These are phyloP conservation scores for Bubo blakistoni DNA, from an alignment of 2,113 vertebrate genomes.

Conservation along the genomic window DNA sequence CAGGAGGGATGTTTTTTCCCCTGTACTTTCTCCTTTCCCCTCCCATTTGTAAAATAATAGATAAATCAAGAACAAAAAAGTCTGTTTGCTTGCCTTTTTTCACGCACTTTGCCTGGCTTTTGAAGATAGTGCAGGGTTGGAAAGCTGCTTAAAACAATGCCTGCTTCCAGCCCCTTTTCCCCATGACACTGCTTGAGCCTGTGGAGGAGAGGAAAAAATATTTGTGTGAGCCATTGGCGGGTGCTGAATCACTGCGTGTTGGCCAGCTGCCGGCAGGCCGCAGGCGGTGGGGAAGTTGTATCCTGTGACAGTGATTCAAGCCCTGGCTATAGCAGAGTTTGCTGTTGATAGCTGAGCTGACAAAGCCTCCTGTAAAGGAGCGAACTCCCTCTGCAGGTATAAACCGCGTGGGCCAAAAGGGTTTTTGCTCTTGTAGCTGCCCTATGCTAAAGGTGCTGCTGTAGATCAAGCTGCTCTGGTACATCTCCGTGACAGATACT, in stretches of 20 bases:
- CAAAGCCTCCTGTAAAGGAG: background rate
- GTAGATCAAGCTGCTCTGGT: background rate
- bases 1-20: background rate
- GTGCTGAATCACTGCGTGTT: constrained; percentile 6
- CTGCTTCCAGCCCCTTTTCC: background rate
- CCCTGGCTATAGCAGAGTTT: background rate
- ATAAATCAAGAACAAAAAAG: background rate
- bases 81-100: background rate
- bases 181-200: background rate
- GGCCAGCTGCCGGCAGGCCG: background rate
- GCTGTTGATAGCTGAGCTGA: background rate
- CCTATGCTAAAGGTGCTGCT: background rate
- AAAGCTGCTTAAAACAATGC: background rate
- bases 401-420: background rate
- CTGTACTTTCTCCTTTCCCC: background rate
- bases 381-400: background rate
- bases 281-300: background rate
- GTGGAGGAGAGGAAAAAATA: background rate
- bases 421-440: background rate
- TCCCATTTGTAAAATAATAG: background rate
- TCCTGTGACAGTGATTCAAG: constrained; percentile 43
- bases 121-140: background rate
- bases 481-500: fast-evolving
- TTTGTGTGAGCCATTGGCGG: background rate
- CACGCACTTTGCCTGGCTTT: background rate